Percentiles rank a stretch among this genome's conserved stretches.
Evolutionary conservation across 2,888 invertebrate genomes (phyloP).

Genomic region (Xylota sylvarum): DNA sequence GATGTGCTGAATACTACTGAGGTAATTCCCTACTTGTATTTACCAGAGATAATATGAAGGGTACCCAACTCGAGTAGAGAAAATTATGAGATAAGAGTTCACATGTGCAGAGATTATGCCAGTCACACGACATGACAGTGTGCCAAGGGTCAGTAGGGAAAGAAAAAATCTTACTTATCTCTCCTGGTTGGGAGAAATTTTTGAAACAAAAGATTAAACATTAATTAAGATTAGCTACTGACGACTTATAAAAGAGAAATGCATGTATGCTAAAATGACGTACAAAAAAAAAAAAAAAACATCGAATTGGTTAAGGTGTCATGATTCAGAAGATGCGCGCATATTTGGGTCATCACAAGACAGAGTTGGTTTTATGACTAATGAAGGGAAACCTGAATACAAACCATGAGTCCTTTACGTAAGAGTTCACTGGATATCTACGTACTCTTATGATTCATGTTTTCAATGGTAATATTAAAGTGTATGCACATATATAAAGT

Average conservation of each 20-base stretch:
- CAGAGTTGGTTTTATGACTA: constrained; percentile 8
- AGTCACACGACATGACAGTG: not conserved
- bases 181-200: constrained; percentile 3
- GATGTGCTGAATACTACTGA: not conserved
- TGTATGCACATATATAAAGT: not conserved
- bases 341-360: constrained; percentile 16
- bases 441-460: not conserved
- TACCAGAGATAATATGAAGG: not conserved
- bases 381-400: constrained; percentile 2
- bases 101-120: constrained; percentile 26
- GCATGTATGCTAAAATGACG: not conserved
- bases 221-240: not conserved
- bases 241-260: not conserved
- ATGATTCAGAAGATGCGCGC: constrained; percentile 10
- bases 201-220: constrained; percentile 4
- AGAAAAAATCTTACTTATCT: not conserved
- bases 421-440: not conserved
- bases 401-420: not conserved
- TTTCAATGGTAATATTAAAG: not conserved
- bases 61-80: constrained; percentile 3
- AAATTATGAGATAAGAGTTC: constrained; percentile 8
- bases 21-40: not conserved
- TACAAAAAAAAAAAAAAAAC: too few relatives aligned
- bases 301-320: not conserved
- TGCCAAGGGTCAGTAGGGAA: constrained; percentile 2